Percentiles rank a stretch among this genome's conserved stretches.
Evolutionary conservation across 2,113 vertebrate species (phyloP).

Genomic region (Callorhinus ursinus): DNA sequence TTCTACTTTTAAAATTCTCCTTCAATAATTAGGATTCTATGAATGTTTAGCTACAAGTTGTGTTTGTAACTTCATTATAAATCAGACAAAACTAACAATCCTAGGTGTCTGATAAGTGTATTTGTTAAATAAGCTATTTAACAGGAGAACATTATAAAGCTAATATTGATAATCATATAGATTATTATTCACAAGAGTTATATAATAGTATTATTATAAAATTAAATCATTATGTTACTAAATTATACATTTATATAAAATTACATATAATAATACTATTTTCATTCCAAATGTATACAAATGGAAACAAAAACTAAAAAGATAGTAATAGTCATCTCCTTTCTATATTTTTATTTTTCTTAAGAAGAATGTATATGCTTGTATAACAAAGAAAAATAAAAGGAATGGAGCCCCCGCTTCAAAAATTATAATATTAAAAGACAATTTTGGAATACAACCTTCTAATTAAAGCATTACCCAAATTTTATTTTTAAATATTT

Average conservation of each 20-base stretch:
- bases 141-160: neutral
- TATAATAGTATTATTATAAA: neutral
- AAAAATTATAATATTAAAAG: neutral
- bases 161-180: neutral
- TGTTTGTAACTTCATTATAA: neutral
- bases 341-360: neutral
- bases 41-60: neutral
- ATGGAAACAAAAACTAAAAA: neutral
- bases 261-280: neutral
- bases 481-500: neutral
- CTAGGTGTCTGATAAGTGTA: neutral
- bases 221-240: neutral
- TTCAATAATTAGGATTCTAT: neutral
- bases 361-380: neutral
- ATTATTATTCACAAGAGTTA: neutral
- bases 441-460: neutral
- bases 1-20: conserved; percentile 6
- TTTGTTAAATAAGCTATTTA: neutral
- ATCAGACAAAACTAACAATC: neutral
- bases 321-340: neutral
- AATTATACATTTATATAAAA: neutral
- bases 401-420: neutral
- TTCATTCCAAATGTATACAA: neutral
- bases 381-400: conserved; percentile 22
- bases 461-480: neutral